phyloP scores from a whole-genome alignment of 1,140 invertebrate species.

The Pollicipes pollicipes region DNA sequence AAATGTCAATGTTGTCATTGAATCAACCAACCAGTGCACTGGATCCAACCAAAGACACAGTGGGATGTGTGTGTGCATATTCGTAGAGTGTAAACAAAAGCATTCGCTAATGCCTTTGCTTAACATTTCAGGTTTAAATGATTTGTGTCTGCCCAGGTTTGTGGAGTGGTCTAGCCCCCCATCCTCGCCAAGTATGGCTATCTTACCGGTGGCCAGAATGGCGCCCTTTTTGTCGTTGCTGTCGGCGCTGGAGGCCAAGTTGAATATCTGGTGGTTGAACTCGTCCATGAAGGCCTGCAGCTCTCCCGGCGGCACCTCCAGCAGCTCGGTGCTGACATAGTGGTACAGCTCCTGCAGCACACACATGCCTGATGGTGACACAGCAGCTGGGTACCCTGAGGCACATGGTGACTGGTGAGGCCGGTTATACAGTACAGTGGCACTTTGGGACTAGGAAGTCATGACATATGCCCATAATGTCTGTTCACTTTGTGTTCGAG shows the following conservation, averaged over 20 bases:
- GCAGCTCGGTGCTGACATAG: constrained; percentile 74
- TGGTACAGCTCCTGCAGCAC: constrained; percentile 47
- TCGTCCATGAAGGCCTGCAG: constrained; percentile 78
- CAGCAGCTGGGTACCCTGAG: no score
- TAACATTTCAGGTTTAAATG: background rate
- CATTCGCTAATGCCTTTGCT: no score
- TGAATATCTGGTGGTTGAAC: constrained; percentile 87
- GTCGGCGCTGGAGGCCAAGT: constrained; percentile 84
- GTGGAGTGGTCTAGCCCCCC: background rate
- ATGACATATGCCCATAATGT: no score
- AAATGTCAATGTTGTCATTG: background rate
- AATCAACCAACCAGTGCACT: background rate
- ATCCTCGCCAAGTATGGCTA: constrained; percentile 13
- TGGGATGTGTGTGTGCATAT: no score
- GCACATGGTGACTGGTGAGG: no score
- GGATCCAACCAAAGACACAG: background rate
- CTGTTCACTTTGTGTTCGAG: no score
- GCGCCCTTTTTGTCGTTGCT: constrained; percentile 89
- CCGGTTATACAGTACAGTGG: no score
- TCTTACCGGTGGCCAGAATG: constrained; percentile 76
- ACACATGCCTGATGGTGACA: no score
- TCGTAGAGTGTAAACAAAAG: no score
- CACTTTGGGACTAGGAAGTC: no score
- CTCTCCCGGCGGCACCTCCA: constrained; percentile 80
- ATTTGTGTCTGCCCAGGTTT: background rate